Evolutionary conservation across 2,888 invertebrate species (phyloP), one percentile per base, ranked within the genome.

Genomic region (Rambutsinella grinnellia): DNA sequence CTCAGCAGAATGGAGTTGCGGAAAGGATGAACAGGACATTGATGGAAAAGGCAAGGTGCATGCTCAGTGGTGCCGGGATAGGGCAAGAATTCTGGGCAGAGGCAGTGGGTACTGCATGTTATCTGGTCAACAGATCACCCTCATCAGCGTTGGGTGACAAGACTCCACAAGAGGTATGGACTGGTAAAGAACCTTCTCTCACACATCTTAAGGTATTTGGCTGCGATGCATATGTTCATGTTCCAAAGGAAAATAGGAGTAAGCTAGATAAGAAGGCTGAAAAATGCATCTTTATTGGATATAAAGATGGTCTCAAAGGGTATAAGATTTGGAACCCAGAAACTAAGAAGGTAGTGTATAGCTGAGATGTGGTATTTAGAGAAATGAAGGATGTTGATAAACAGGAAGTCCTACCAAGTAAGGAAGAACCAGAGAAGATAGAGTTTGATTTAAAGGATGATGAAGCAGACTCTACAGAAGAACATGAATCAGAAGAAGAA

Each of bases 1-100:
- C 85, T 1, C 81, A 86, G 66, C 85, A 86, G 61, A 86, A 86
- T 78, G 86, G 86, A 3, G 63, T 46, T 21, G 85, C 85, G 0
- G 86, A 86, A 61, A 44, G 85, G 1, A 82, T 83, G 36, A 85
- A 85, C 21, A 61, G 85, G 2, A 85, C 85, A 1, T 72, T 86
- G 0, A 69, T 85, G 49, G 85, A 86, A 24, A 81, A 74, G 71
- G 84, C 84, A 0, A 77, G 85, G 28, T 84, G 85, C 28, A 74
- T 86, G 67, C 23, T 87, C n/a, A 60, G 82, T 0, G 76, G 85
- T n/a, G 76, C 85, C 3, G 79, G 78, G 8, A 65, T 86, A 21
- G 79, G 82, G n/a, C 21, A 74, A 26, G 53, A 13, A 5, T 84
- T 85, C 53, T 87, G 86, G 85, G 85, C 84, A 5, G 86, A 86